Percentiles rank a stretch among this genome's conserved stretches.
Conservation (phyloP, 2,797 vertebrate species). For the Sebastes iracundus region DNA sequence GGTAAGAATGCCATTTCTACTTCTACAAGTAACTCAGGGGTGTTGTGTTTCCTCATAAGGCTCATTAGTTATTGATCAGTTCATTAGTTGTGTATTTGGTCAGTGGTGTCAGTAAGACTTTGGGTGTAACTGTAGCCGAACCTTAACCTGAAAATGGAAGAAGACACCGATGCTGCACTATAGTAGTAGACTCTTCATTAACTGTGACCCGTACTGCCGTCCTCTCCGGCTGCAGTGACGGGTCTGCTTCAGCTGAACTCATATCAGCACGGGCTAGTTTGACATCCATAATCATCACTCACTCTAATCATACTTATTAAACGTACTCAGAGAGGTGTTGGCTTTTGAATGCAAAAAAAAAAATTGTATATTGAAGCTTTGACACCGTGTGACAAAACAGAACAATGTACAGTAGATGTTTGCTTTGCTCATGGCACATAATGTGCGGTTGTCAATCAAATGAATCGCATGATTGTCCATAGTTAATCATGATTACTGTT, state of each 20-base stretch:
- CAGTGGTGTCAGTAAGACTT: constrained; percentile 22
- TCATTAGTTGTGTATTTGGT: constrained; percentile 15
- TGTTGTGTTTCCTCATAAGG: constrained; percentile 40
- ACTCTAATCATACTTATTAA: background rate
- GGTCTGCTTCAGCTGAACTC: background rate
- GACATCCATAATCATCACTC: background rate
- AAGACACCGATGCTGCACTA: constrained; percentile 14
- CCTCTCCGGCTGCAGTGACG: background rate
- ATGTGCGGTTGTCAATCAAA: background rate
- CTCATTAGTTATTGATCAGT: constrained; percentile 47
- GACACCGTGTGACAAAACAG: background rate
- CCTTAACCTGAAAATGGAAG: constrained; percentile 49
- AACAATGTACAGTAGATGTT: background rate
- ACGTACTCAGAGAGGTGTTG: background rate
- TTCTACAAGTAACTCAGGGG: constrained; percentile 4
- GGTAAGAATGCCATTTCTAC: constrained; percentile 34
- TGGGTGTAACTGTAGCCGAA: constrained; percentile 55
- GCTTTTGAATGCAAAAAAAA: background rate
- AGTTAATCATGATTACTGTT: too few relatives aligned
- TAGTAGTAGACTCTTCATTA: background rate
- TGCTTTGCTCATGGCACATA: background rate
- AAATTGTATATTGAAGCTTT: background rate
- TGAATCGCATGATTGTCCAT: background rate
- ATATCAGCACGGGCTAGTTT: background rate
- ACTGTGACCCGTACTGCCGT: background rate